Evolutionary conservation across 1,140 invertebrate species (phyloP), one percentile per base, ranked within the genome.

Genomic region (Drosophila nikananu): DNA sequence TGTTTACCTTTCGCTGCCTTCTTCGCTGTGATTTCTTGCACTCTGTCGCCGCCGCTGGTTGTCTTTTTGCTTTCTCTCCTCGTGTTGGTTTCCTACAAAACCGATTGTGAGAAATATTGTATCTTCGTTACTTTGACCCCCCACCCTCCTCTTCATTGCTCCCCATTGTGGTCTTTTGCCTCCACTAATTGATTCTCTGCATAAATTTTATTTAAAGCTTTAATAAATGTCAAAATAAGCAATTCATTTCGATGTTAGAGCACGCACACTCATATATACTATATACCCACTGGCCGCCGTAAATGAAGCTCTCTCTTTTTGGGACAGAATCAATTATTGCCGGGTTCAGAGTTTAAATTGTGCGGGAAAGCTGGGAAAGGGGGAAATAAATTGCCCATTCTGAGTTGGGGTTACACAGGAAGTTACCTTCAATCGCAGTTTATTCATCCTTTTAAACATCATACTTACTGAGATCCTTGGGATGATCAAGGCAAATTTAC

Each of bases 151-250:
- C 39, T 30, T 32, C 23, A 30, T 19, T 32, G 27, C 39, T 41
- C 32, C 44, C 49, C 23, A 65, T 75, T 64, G 51, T 75, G 72
- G 51, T 68, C 68, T 30, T 23, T 39, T 72, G 67, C 64, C 71
- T 39, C 66, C 84, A 89, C 84, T 90, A 90, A 90, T 90, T 90
- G 86, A 90, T 90, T 90, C 81, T 91, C 86, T 90, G 86, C 86
- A 90, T 91, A 91, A 91, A 91, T 89, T 91, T 84, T 86, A 91
- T 91, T 91, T 89, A 91, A 91, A 91, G 89, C 87, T 82, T 84
- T 83, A 89, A 91, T 91, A 91, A 91, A 91, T 91, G 89, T 91
- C 89, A 91, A 91, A 91, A 91, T 91, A 91, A 91, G 89, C 87
- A 91, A 91, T 91, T 91, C 87, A 91, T 91, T 91, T 91, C 75